Percentiles rank a stretch among this genome's conserved stretches.
These are phyloP conservation scores for Drosophila monieri DNA, from an alignment of 2,888 invertebrate genomes.

Conservation along the genomic window DNA sequence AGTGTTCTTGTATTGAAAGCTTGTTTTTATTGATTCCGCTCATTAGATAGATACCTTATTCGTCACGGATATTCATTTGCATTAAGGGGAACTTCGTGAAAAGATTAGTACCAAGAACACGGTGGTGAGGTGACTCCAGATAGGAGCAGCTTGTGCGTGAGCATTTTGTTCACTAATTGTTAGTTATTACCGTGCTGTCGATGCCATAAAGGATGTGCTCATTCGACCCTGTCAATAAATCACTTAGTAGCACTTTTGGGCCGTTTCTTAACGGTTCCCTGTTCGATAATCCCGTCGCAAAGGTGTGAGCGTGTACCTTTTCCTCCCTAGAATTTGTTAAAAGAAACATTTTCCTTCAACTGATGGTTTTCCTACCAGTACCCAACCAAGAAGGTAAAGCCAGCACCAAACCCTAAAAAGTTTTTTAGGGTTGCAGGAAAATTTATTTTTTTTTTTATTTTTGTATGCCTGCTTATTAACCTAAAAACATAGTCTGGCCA, in stretches of 20 bases:
- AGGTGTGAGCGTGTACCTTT: not conserved
- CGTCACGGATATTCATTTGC: not conserved
- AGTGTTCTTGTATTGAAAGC: no score
- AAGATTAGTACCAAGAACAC: slow-evolving; percentile 25
- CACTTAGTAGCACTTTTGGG: slow-evolving; percentile 30
- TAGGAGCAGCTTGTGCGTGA: slow-evolving; percentile 1
- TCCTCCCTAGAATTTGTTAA: not conserved
- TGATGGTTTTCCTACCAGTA: not conserved
- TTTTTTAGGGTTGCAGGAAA: no score
- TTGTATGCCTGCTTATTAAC: no score
- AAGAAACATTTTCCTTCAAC: not conserved
- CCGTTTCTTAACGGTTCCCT: slow-evolving; percentile 19
- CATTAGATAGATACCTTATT: not conserved
- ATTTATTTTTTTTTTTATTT: not conserved
- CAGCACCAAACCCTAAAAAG: not conserved
- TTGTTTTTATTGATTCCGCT: not conserved
- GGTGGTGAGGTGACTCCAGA: slow-evolving; percentile 9
- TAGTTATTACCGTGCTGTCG: slow-evolving; percentile 50
- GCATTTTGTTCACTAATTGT: slow-evolving; percentile 58
- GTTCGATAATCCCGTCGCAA: slow-evolving; percentile 48
- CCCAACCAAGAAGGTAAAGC: no score
- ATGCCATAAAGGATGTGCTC: slow-evolving; percentile 26
- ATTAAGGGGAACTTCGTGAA: slow-evolving; percentile 16
- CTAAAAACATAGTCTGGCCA: not conserved
- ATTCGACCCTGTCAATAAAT: slow-evolving; percentile 26